Evolutionary conservation across 2,888 invertebrate genomes (phyloP).

Genomic region (Oxytorus armatus): DNA sequence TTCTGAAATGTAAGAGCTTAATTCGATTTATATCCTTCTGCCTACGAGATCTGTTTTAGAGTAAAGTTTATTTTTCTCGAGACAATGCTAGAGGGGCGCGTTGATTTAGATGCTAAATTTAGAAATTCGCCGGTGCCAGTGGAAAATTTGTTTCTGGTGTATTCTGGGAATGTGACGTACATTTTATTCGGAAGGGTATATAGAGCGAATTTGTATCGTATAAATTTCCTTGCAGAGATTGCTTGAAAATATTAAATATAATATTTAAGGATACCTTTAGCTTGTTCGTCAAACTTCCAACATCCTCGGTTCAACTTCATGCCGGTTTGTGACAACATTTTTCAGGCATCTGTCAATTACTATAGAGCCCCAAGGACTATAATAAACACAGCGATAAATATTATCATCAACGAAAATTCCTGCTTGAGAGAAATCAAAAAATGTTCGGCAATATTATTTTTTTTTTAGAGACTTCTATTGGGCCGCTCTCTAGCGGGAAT

Average conservation of each 20-base stretch:
- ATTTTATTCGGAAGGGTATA: conserved; percentile 20
- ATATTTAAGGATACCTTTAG: conserved; percentile 78
- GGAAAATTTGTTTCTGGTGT: conserved; percentile 46
- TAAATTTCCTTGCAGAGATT: background rate
- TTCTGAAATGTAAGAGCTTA: too few species aligned
- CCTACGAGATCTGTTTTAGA: too few species aligned
- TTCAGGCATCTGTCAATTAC: conserved; percentile 12
- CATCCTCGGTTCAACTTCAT: conserved; percentile 79
- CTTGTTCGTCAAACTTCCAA: conserved; percentile 82
- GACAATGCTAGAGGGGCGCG: background rate
- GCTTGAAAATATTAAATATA: background rate
- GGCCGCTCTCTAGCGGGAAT: too few species aligned
- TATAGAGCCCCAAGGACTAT: background rate
- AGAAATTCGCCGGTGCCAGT: conserved; percentile 40
- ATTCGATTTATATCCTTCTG: too few species aligned
- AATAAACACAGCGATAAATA: conserved; percentile 2
- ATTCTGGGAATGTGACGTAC: conserved; percentile 45
- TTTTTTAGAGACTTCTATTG: too few species aligned
- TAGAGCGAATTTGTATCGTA: conserved; percentile 5
- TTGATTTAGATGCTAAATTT: conserved; percentile 55
- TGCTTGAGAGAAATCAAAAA: too few species aligned
- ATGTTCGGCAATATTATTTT: too few species aligned
- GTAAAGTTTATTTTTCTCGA: background rate
- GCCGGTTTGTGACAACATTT: conserved; percentile 56
- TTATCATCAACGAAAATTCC: background rate